Evolutionary conservation across 2,797 vertebrate genomes (phyloP), one percentile per base, ranked within the genome.

Genomic region (Siniperca obscura): DNA sequence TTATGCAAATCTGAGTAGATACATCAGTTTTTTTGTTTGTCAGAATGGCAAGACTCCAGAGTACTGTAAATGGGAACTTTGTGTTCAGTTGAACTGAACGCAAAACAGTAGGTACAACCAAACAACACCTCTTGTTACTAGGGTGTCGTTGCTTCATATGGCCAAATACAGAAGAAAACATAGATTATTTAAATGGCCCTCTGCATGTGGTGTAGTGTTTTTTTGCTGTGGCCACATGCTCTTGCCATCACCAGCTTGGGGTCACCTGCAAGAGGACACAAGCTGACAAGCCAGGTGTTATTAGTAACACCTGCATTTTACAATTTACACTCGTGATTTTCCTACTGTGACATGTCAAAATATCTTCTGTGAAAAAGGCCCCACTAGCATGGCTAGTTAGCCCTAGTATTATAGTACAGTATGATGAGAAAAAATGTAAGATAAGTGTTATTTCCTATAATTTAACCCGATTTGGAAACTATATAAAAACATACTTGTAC

Each of bases 1-100:
- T 69, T 25, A 81, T 70, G 53, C 64, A 86, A 88, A 89, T 69
- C 27, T 60, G 17, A 80, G 21, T 50, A 46, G 38, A 74, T 46
- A 42, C 25, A 46, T 56, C 46, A n/a, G 8, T 46, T 62, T 62
- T 50, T 61, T 36, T 59, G 34, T 60, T 40, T 65, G 19, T 21
- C 9, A 21, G 60, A 48, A 57, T 68, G n/a, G 59, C 48, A 70
- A 27, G 11, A 17, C n/a, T 52, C 21, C n/a, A 76, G 46, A 52
- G 67, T 38, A 50, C 36, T 11, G 17, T 36, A 22, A 81, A 81
- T 16, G 6, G 67, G 27, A 64, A 76, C 30, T 78, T 73, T 76
- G 36, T 70, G 36, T 77, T 82, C n/a, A 66, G 52, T 56, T 64
- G 10, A 59, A 42, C 17, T 53, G 17, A 74, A 62, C 57, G 66